A percentile compares a stretch with the other conserved stretches of the same genome.
These are phyloP conservation scores for Sterrhoptilus dennistouni DNA, from an alignment of 2,113 vertebrate species.

Conservation along the genomic window DNA sequence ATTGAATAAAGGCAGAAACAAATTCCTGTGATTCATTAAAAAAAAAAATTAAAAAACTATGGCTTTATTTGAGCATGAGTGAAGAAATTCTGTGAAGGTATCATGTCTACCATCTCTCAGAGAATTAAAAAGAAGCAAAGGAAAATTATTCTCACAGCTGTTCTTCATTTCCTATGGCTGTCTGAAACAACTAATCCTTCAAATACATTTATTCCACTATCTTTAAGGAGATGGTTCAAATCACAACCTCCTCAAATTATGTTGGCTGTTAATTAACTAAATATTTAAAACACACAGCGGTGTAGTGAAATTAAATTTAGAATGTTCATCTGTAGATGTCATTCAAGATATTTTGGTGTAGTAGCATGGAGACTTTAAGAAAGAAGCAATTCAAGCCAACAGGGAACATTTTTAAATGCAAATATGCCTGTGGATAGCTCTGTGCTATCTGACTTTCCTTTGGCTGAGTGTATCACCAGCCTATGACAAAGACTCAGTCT, in stretches of 20 bases:
- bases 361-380: not conserved
- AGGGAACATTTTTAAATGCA: not conserved
- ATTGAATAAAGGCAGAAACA: not conserved
- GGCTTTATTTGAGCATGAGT: not conserved
- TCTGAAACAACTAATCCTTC: not conserved
- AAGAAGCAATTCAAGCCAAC: not conserved
- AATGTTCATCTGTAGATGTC: not conserved
- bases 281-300: not conserved
- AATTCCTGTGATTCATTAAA: not conserved
- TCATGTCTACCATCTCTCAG: not conserved
- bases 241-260: not conserved
- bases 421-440: not conserved
- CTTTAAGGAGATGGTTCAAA: not conserved
- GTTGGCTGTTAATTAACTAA: not conserved
- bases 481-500: not conserved
- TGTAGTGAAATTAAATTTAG: not conserved
- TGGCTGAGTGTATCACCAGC: not conserved
- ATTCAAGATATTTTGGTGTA: not conserved
- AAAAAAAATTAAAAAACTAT: not conserved
- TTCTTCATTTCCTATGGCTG: not conserved
- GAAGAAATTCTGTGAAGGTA: not conserved
- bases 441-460: not conserved
- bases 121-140: not conserved
- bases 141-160: not conserved
- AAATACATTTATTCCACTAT: not conserved